Conservation (phyloP, 2,888 invertebrate genomes). For the Steinernema carpocapsae region DNA sequence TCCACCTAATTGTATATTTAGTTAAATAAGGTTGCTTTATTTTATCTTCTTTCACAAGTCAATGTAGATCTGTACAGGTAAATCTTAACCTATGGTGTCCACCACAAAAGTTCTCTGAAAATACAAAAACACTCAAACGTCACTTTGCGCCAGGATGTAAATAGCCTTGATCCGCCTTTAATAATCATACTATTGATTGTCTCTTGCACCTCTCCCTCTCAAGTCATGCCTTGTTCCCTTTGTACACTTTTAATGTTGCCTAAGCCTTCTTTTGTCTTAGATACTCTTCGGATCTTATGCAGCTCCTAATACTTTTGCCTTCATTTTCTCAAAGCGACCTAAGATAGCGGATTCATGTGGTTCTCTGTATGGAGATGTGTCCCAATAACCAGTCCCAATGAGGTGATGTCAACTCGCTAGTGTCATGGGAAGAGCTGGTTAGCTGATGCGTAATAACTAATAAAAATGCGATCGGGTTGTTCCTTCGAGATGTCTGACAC, state of each 20-base stretch:
- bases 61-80: conserved; percentile 23
- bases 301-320: conserved; percentile 11
- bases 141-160: conserved; percentile 29
- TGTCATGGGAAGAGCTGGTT: conserved; percentile 24
- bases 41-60: not conserved
- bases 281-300: conserved; percentile 15
- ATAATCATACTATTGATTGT: not conserved
- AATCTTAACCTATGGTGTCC: not conserved
- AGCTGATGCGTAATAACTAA: conserved; percentile 28
- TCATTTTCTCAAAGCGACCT: not conserved
- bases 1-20: conserved; percentile 11
- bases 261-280: not conserved
- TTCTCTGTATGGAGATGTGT: too few relatives aligned
- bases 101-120: not conserved
- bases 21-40: not conserved
- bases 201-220: not conserved
- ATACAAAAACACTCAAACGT: not conserved
- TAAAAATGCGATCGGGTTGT: conserved; percentile 32
- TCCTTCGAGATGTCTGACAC: not conserved
- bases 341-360: too few relatives aligned
- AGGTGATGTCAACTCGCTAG: too few relatives aligned
- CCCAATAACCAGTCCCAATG: too few relatives aligned
- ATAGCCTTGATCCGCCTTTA: not conserved
- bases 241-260: not conserved
- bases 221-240: not conserved